phyloP scores from a whole-genome alignment of 2,888 invertebrate species.

The Drosophila borborema region DNA sequence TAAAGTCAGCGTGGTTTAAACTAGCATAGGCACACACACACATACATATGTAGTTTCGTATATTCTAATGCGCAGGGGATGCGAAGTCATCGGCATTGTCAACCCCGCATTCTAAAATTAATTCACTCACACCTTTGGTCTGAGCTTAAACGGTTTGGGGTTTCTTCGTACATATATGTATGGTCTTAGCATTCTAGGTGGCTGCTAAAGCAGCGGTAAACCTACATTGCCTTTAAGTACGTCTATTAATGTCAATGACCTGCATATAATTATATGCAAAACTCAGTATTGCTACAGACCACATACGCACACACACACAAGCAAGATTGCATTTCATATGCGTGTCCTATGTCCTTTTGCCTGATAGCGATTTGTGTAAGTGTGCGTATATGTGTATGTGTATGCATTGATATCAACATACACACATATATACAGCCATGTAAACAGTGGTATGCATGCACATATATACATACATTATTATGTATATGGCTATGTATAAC shows the following conservation, averaged over 20 bases:
- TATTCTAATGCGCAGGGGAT: slow-evolving; percentile 1
- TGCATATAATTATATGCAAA: slow-evolving; percentile 78
- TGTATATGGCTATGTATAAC: slow-evolving; percentile 26
- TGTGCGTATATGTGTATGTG: slow-evolving; percentile 27
- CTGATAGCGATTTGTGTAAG: slow-evolving; percentile 47
- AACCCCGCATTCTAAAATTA: slow-evolving; percentile 11
- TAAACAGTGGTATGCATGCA: slow-evolving; percentile 14
- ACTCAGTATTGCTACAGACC: slow-evolving; percentile 48
- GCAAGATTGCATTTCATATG: slow-evolving; percentile 57
- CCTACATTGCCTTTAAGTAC: slow-evolving; percentile 32
- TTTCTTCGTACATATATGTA: slow-evolving; percentile 20
- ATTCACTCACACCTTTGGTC: slow-evolving; percentile 31
- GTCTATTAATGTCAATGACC: slow-evolving; percentile 72
- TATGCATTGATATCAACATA: slow-evolving; percentile 29
- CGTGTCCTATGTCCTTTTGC: slow-evolving; percentile 65
- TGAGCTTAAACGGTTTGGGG: slow-evolving; percentile 18
- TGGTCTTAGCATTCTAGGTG: slow-evolving; percentile 10
- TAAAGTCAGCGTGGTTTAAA: background rate
- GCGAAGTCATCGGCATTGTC: slow-evolving; percentile 22
- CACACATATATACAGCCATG: slow-evolving; percentile 6
- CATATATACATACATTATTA: slow-evolving; percentile 14
- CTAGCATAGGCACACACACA: background rate
- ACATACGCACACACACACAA: slow-evolving; percentile 22
- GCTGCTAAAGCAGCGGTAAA: slow-evolving; percentile 32
- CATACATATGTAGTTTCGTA: background rate